phyloP scores from a whole-genome alignment of 2,888 invertebrate genomes.

The Ommatoiulus sabulosus region DNA sequence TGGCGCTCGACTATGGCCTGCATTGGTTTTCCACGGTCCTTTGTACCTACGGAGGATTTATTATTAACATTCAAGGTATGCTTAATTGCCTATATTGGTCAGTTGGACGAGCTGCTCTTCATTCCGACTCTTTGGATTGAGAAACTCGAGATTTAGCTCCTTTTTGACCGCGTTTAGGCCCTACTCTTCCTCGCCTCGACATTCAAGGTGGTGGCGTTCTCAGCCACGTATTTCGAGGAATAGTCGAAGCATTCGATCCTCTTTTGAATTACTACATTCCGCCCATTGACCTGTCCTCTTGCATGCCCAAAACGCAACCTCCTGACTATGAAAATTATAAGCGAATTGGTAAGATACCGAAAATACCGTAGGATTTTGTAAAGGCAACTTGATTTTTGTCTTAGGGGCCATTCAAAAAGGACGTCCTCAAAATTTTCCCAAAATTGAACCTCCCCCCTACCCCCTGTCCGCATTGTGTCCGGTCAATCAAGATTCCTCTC shows the following conservation, averaged over 20 bases:
- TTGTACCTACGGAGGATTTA: conserved; percentile 23
- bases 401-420: too few relatives aligned
- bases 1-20: conserved; percentile 52
- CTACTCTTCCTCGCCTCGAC: conserved; percentile 24
- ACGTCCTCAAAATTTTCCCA: too few relatives aligned
- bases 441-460: too few relatives aligned
- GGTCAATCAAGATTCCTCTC: too few relatives aligned
- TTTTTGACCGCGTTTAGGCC: conserved; percentile 32
- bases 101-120: too few relatives aligned
- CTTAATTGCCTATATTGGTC: neutral
- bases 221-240: conserved; percentile 44
- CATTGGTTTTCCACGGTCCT: conserved; percentile 49
- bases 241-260: conserved; percentile 51
- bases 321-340: conserved; percentile 52
- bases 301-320: conserved; percentile 40
- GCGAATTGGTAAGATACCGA: conserved; percentile 33
- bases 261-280: conserved; percentile 55
- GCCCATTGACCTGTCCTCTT: conserved; percentile 49
- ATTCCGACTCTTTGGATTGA: neutral
- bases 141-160: neutral
- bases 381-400: neutral
- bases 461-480: too few relatives aligned
- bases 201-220: conserved; percentile 52
- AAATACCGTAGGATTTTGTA: neutral
- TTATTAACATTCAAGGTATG: conserved; percentile 52